Percentiles rank a stretch among this genome's conserved stretches.
These are phyloP conservation scores for Sinhomidia bicolor DNA, from an alignment of 2,888 invertebrate genomes.

Conservation along the genomic window DNA sequence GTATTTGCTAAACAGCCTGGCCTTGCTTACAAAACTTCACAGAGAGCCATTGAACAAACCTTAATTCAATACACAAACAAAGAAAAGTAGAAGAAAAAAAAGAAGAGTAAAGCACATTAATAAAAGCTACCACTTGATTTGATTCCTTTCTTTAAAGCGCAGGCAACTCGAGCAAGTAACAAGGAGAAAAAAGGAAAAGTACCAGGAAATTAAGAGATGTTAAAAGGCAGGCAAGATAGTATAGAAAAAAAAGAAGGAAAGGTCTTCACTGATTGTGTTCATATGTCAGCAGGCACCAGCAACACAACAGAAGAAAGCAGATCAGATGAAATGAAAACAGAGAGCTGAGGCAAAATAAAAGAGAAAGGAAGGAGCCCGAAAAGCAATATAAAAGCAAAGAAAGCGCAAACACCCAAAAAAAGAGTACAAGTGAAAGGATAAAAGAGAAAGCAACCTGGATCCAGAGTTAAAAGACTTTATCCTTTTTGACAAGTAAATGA, in stretches of 20 bases:
- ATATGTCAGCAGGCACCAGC: conserved; percentile 6
- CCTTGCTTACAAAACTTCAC: too few relatives aligned
- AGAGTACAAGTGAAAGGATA: background rate
- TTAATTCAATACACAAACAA: conserved; percentile 8
- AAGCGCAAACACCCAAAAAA: background rate
- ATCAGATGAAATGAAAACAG: conserved; percentile 28
- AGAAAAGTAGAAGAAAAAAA: too few relatives aligned
- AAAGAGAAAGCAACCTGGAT: conserved; percentile 26
- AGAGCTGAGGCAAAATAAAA: background rate
- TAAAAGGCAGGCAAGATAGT: background rate
- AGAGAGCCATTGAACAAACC: background rate
- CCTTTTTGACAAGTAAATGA: conserved; percentile 57
- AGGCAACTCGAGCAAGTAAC: background rate
- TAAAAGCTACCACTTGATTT: conserved; percentile 13
- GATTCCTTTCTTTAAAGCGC: background rate
- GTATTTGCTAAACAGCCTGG: too few relatives aligned
- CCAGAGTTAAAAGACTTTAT: conserved; percentile 35
- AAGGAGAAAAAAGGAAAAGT: background rate
- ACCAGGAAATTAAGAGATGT: conserved; percentile 41
- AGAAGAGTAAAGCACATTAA: conserved; percentile 24
- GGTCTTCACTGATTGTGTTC: background rate
- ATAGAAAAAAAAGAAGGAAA: background rate
- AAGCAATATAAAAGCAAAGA: background rate
- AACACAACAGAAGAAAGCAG: background rate
- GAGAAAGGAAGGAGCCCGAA: background rate